Conservation (phyloP, 2,888 invertebrate species). For the Adineta ricciae region DNA sequence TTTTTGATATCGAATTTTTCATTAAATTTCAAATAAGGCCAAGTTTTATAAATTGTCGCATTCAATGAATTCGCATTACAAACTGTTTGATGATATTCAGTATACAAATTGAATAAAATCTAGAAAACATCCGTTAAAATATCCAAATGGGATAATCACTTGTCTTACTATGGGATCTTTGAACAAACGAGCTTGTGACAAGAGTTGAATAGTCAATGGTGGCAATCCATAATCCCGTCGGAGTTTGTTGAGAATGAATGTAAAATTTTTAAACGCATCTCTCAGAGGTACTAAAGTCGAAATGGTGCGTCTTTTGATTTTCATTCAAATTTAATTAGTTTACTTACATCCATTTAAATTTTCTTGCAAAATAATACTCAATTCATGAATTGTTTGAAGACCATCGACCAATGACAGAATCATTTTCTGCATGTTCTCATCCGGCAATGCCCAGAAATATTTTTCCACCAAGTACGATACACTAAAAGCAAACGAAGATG, state of each 20-base stretch:
- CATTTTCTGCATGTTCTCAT: neutral
- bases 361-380: neutral
- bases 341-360: neutral
- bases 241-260: neutral
- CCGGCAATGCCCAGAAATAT: slow-evolving; percentile 16
- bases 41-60: neutral
- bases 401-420: neutral
- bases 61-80: neutral
- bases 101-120: neutral
- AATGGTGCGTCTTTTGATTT: too few species aligned
- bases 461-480: neutral
- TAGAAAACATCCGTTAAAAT: too few species aligned
- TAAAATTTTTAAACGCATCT: neutral
- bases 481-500: neutral
- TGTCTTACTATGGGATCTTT: slow-evolving; percentile 11
- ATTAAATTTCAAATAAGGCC: neutral
- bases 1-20: neutral
- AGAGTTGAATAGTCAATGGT: neutral
- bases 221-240: neutral
- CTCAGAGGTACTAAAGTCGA: neutral
- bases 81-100: neutral
- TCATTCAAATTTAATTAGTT: too few species aligned
- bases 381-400: neutral
- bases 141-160: too few species aligned
- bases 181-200: neutral